phyloP scores from a whole-genome alignment of 2,113 vertebrate species.

The Anas platyrhynchos region DNA sequence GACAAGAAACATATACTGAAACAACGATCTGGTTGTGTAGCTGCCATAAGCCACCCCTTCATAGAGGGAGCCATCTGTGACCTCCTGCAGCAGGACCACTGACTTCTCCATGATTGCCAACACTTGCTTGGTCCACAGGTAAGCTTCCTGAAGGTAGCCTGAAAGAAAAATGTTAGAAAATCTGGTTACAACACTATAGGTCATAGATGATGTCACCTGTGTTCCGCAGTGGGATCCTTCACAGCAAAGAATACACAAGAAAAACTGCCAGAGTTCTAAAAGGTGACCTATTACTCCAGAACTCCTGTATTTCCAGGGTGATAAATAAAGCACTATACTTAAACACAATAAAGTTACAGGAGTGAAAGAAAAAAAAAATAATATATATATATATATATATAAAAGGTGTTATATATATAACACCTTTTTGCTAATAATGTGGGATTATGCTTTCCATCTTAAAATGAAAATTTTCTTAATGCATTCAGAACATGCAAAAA shows the following conservation, averaged over 20 bases:
- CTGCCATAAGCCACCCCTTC: constrained; percentile 98
- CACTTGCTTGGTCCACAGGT: constrained; percentile 96
- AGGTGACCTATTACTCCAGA: not conserved
- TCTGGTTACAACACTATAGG: not conserved
- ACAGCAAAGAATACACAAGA: not conserved
- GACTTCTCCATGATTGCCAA: constrained; percentile 97
- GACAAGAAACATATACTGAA: constrained; percentile 96
- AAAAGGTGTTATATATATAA: too few relatives aligned
- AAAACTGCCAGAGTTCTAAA: not conserved
- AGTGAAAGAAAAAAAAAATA: not conserved
- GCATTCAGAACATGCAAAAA: not conserved
- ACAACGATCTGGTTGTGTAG: constrained; percentile 94
- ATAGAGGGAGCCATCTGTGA: constrained; percentile 94
- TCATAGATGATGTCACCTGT: not conserved
- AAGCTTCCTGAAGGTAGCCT: constrained; percentile 98
- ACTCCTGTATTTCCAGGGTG: not conserved
- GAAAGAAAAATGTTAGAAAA: constrained; percentile 12
- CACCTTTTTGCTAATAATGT: not conserved
- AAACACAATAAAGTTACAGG: not conserved
- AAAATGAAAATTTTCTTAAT: not conserved
- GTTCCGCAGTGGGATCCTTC: not conserved
- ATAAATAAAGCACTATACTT: not conserved
- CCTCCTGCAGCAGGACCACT: constrained; percentile 89
- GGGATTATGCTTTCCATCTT: not conserved
- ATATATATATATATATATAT: too few relatives aligned